Conservation (phyloP, 2,113 vertebrate genomes). For the Edolisoma coerulescens region DNA sequence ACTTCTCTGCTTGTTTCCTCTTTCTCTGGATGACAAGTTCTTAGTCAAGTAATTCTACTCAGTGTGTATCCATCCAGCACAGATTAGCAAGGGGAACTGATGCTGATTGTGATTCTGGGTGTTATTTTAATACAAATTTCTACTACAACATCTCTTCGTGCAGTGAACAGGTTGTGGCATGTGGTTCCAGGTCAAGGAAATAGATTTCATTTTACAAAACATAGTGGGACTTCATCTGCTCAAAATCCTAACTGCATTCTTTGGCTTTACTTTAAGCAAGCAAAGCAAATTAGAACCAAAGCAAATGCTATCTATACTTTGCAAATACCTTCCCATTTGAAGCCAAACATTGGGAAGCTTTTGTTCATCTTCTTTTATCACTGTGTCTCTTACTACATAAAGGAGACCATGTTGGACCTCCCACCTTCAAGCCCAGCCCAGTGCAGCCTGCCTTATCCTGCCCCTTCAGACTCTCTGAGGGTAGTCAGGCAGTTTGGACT, state of each 20-base stretch:
- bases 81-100: neutral
- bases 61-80: neutral
- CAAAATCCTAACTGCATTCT: conserved; percentile 8
- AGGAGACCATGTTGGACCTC: neutral
- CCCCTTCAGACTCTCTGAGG: neutral
- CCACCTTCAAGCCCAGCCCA: neutral
- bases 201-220: neutral
- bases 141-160: neutral
- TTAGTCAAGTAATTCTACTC: neutral
- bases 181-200: neutral
- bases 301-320: neutral
- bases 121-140: neutral
- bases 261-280: conserved; percentile 21
- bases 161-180: neutral
- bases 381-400: neutral
- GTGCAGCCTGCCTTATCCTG: neutral
- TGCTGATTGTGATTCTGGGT: neutral
- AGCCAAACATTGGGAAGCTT: neutral
- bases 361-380: neutral
- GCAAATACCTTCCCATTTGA: neutral
- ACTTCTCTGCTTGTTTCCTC: neutral
- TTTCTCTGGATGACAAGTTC: neutral
- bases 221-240: neutral
- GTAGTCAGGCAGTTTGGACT: neutral
- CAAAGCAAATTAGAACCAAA: conserved; percentile 1